phyloP scores from a whole-genome alignment of 2,888 invertebrate genomes.

The Limnephilus rhombicus region DNA sequence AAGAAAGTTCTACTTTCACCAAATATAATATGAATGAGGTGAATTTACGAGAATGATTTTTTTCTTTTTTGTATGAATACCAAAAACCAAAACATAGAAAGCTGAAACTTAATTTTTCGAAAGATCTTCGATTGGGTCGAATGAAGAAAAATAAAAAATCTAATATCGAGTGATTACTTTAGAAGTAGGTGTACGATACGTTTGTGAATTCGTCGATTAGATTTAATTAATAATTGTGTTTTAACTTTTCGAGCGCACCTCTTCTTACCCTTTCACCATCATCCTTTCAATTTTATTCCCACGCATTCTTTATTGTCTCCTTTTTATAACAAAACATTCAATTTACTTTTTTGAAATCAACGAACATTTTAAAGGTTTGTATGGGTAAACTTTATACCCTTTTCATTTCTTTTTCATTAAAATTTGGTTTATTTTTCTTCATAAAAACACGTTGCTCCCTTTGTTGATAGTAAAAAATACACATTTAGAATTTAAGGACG shows the following conservation, averaged over 20 bases:
- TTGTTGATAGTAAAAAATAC: background rate
- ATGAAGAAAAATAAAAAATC: too few species aligned
- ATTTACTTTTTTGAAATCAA: slow-evolving; percentile 17
- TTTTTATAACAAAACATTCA: slow-evolving; percentile 33
- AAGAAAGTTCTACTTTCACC: too few species aligned
- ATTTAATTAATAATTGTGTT: background rate
- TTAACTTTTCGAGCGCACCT: background rate
- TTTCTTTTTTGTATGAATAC: too few species aligned
- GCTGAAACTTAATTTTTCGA: too few species aligned
- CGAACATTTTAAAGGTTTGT: background rate
- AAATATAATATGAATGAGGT: too few species aligned
- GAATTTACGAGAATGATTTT: too few species aligned
- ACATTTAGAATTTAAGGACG: background rate
- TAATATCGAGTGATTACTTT: background rate
- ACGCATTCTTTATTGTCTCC: slow-evolving; percentile 23
- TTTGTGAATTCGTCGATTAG: background rate
- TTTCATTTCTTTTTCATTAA: background rate
- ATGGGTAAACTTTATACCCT: background rate
- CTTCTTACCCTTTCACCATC: slow-evolving; percentile 15
- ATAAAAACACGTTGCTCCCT: background rate
- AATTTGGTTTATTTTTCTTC: background rate
- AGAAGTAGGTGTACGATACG: background rate
- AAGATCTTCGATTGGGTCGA: too few species aligned
- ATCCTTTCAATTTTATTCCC: slow-evolving; percentile 39
- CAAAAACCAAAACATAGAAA: too few species aligned